Conservation (phyloP, 2,888 invertebrate species). For the Erpobdella octoculata region DNA sequence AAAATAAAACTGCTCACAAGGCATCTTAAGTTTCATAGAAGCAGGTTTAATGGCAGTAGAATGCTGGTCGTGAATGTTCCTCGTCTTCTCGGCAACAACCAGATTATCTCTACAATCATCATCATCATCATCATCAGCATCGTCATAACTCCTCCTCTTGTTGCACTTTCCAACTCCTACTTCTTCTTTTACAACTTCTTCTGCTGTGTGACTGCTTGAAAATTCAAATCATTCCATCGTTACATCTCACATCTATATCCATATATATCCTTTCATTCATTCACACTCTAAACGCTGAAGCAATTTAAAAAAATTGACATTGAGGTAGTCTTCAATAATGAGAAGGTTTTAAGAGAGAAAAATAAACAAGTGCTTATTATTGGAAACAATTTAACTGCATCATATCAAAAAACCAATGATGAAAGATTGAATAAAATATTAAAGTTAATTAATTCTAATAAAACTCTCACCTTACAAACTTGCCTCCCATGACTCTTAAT, state of each 20-base stretch:
- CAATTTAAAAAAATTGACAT: neutral
- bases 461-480: neutral
- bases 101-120: constrained; percentile 57
- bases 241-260: neutral
- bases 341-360: too few species aligned
- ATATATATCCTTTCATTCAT: too few species aligned
- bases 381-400: neutral
- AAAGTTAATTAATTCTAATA: neutral
- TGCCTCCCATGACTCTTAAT: constrained; percentile 6
- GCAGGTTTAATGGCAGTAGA: constrained; percentile 38
- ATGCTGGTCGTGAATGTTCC: neutral
- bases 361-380: neutral
- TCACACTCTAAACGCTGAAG: too few species aligned
- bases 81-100: constrained; percentile 53
- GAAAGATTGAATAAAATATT: neutral
- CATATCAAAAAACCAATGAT: neutral
- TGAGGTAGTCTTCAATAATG: too few species aligned
- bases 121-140: constrained; percentile 35
- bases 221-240: neutral
- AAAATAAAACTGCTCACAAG: too few species aligned
- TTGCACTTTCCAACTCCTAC: constrained; percentile 1
- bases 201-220: neutral
- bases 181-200: constrained; percentile 7
- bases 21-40: constrained; percentile 33
- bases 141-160: neutral